phyloP scores from a whole-genome alignment of 2,113 vertebrate species.

The Rhinoptilus africanus region DNA sequence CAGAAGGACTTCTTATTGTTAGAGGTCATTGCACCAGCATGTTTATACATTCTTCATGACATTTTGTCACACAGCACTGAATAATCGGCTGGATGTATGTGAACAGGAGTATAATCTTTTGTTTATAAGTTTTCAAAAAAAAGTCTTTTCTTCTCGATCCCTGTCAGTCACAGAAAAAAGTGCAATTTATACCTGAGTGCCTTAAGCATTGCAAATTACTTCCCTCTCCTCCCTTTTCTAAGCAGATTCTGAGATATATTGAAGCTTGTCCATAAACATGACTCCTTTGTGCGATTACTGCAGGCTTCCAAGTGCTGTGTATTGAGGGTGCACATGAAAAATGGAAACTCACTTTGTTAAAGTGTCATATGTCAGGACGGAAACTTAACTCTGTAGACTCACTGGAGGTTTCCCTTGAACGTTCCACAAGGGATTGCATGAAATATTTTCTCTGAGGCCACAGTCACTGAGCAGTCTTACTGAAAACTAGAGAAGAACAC shows the following conservation, averaged over 20 bases:
- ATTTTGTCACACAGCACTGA: neutral
- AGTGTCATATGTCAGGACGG: neutral
- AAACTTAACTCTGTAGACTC: neutral
- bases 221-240: neutral
- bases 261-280: neutral
- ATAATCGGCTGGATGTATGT: neutral
- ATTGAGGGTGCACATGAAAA: neutral
- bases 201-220: neutral
- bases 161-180: neutral
- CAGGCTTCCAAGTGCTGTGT: neutral
- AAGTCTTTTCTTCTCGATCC: neutral
- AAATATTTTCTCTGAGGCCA: neutral
- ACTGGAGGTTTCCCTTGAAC: neutral
- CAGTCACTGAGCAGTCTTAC: neutral
- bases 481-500: neutral
- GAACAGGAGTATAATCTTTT: neutral
- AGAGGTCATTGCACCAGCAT: neutral
- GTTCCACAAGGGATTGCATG: accelerated
- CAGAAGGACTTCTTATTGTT: neutral
- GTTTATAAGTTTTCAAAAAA: neutral
- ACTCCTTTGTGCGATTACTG: neutral
- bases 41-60: neutral
- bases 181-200: neutral
- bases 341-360: neutral
- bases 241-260: neutral